These are phyloP conservation scores for Vultur gryphus DNA, from an alignment of 2,797 vertebrate species.

Conservation along the genomic window DNA sequence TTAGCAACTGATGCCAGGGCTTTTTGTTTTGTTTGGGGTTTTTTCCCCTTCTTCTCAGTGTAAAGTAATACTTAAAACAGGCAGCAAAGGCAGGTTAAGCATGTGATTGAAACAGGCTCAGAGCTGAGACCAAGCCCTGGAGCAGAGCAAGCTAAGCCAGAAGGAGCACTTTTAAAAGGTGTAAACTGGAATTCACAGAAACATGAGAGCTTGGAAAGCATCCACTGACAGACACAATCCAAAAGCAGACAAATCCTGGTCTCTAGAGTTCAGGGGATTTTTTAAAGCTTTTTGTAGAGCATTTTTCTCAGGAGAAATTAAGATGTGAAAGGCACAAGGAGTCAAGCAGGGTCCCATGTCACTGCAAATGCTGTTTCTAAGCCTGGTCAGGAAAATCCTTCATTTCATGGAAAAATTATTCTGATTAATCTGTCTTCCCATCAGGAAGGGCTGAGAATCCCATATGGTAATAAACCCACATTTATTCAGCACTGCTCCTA, in stretches of 20 bases:
- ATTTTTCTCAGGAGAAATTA: constrained; percentile 60
- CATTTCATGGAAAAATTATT: constrained; percentile 45
- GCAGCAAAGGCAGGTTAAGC: constrained; percentile 48
- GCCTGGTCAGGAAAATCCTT: constrained; percentile 5
- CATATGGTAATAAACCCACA: not conserved
- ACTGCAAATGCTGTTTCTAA: constrained; percentile 13
- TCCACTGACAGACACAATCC: not conserved
- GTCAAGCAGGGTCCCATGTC: not conserved
- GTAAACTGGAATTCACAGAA: constrained; percentile 45
- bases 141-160: constrained; percentile 18
- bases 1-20: constrained; percentile 71
- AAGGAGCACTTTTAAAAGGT: constrained; percentile 30
- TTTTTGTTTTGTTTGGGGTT: not conserved
- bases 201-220: constrained; percentile 14
- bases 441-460: not conserved
- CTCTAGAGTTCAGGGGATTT: constrained; percentile 21
- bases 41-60: not conserved
- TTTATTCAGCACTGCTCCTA: not conserved
- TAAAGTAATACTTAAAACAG: constrained; percentile 53
- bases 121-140: constrained; percentile 6
- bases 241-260: constrained; percentile 10
- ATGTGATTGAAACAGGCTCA: constrained; percentile 39
- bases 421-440: constrained; percentile 20
- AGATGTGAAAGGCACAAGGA: constrained; percentile 31
- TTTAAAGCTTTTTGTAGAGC: not conserved